Evolutionary conservation across 1,140 invertebrate genomes (phyloP).

Genomic region (Zaprionus capensis): DNA sequence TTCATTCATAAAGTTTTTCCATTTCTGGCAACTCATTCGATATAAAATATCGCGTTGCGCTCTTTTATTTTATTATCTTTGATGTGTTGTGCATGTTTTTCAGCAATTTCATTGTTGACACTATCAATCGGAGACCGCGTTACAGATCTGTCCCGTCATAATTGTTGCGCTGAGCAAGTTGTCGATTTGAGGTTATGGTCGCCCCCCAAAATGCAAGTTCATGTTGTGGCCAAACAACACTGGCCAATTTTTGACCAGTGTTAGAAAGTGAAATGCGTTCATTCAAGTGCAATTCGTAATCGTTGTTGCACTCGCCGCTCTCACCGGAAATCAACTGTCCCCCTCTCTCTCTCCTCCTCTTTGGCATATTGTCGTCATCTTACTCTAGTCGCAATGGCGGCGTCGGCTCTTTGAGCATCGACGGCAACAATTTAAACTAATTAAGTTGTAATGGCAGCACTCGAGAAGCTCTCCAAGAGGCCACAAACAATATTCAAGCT

Average conservation of each 20-base stretch:
- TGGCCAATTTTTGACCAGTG: slow-evolving; percentile 21
- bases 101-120: slow-evolving; percentile 79
- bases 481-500: slow-evolving; percentile 51
- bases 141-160: slow-evolving; percentile 74
- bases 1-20: slow-evolving; percentile 65
- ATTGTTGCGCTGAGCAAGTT: slow-evolving; percentile 64
- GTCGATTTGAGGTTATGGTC: slow-evolving; percentile 36
- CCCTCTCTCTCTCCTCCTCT: neutral
- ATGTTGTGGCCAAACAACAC: slow-evolving; percentile 45
- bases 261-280: slow-evolving; percentile 43
- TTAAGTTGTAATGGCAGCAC: slow-evolving; percentile 79
- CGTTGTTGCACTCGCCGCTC: slow-evolving; percentile 36
- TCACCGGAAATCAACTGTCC: slow-evolving; percentile 60
- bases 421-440: slow-evolving; percentile 78
- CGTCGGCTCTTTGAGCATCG: slow-evolving; percentile 45
- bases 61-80: neutral
- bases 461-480: slow-evolving; percentile 63
- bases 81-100: slow-evolving; percentile 32
- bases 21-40: slow-evolving; percentile 23
- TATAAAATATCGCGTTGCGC: slow-evolving; percentile 16
- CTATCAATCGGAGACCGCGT: slow-evolving; percentile 36
- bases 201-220: slow-evolving; percentile 32
- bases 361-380: neutral
- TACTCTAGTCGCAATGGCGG: slow-evolving; percentile 45
- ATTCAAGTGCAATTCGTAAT: slow-evolving; percentile 34